These are phyloP conservation scores for Mechanitis messenoides DNA, from an alignment of 2,888 invertebrate genomes.

Conservation along the genomic window DNA sequence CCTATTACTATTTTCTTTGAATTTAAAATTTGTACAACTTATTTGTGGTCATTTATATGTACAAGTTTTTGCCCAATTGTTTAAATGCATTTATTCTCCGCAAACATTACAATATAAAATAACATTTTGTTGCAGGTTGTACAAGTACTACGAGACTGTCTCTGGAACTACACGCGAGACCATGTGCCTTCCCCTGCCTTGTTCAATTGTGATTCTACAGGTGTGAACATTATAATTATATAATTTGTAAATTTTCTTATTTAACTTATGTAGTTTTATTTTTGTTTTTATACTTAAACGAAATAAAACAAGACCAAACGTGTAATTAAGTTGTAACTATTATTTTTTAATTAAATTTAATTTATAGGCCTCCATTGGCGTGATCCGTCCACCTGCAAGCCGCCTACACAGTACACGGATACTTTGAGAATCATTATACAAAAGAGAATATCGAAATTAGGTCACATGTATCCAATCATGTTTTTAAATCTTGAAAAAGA, in stretches of 20 bases:
- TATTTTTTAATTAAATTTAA: background rate
- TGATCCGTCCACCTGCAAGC: constrained; percentile 82
- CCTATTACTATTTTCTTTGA: background rate
- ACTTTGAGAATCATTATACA: constrained; percentile 87
- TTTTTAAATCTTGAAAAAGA: constrained; percentile 73
- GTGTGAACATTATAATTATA: constrained; percentile 31
- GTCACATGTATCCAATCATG: constrained; percentile 86
- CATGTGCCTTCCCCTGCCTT: constrained; percentile 91
- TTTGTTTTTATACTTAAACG: too few relatives aligned
- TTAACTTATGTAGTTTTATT: too few relatives aligned
- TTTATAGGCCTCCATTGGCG: constrained; percentile 82
- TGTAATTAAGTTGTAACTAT: constrained; percentile 10
- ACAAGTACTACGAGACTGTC: constrained; percentile 86
- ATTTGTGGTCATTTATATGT: too few relatives aligned
- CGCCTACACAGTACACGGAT: constrained; percentile 86
- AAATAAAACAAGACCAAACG: constrained; percentile 13
- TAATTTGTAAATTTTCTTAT: too few relatives aligned
- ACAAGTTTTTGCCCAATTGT: too few relatives aligned
- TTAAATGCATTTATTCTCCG: too few relatives aligned
- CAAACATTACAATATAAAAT: too few relatives aligned
- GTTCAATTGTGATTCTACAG: constrained; percentile 82
- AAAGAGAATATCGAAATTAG: constrained; percentile 85
- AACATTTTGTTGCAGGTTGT: constrained; percentile 77
- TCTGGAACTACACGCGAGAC: constrained; percentile 93
- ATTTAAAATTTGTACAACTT: too few relatives aligned